Base-by-base conservation (phyloP, 2,888 invertebrate species). In the Pterostichus niger region DNA sequence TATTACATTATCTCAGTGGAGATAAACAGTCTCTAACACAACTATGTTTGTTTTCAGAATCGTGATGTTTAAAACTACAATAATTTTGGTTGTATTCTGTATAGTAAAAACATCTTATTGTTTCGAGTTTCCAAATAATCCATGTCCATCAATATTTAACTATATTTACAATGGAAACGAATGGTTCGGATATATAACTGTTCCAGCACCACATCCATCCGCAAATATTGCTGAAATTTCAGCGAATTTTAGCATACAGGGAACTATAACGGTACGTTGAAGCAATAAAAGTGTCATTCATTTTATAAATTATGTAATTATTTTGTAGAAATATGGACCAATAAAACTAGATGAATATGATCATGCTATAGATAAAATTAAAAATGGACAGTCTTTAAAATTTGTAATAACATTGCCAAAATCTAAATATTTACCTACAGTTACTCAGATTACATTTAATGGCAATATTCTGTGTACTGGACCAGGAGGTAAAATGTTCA, bases 371-470 rank as follows among this genome's bases (percentile, higher is more conserved):
- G 24, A 61, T n/a, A 44, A 59, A 40, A 59, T 78, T 2, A 31
- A 15, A 44, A 78, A 59, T 40, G 56, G 44, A 2, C 17, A 44
- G 9, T 17, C 59, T 5, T 78, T 78, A 44, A 61, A 40, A 44
- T 78, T 56, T 61, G 24, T 40, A 78, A n/a, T 44, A 17, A 13
- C 13, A 9, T 59, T 78, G n/a, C 44, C 78, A 44, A 56, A 17
- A 59, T 40, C 40, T 6, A 56, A 59, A 40, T 59, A 78, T 78
- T 61, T 78, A 78, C 78, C 78, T 3, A 17, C 17, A 4, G 56
- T 78, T 2, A 78, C 78, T 15, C 7, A 17, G 6, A 78, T 78
- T 17, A 44, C 9, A 10, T 78, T 11, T 40, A 78, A 78, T 17
- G 61, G 56, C 0, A 44, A 9, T 44, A 13, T n/a, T 6, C 6